Evolutionary conservation across 1,140 invertebrate genomes (phyloP), one percentile per base, ranked within the genome.

Genomic region (Trachymyrmex septentrionalis): DNA sequence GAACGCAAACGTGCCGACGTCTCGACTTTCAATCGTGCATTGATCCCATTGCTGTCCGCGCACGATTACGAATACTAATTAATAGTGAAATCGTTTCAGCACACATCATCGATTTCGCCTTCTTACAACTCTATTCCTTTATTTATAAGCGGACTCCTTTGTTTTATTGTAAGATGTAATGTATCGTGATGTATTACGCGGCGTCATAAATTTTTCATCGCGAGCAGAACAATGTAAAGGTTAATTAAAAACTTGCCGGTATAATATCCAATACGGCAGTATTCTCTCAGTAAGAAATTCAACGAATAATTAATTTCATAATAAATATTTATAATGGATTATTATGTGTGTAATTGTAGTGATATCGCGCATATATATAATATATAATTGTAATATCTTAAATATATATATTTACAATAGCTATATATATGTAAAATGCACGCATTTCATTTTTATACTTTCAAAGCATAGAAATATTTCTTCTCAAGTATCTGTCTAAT

Each of bases 11-110:
- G n/a, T n/a, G n/a, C 9, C n/a, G 12, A 50, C 14, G 16, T 50
- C 38, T 44, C 38, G 38, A 73, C 55, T 82, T 59, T 73, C 80
- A 21, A 48, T 48, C 48, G 64, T n/a, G 19, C 24, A 7, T 48
- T 6, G 34, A 14, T 48, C 34, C 16, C 57, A 4, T 38, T 59
- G 21, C 27, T 19, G 27, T 59, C 44, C 19, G 38, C 67, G 80
- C 53, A 38, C 55, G 55, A 84, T 84, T 75, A 50, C n/a, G 80
- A 84, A 84, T 84, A 84, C 27, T 75, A 84, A 84, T 84, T 84
- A 84, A 84, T 19, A 71, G 69, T 84, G 80, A 75, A 84, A 84
- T 63, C 44, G 69, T 19, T 19, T 55, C 27, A 16, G 34, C 55
- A 24, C 63, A 14, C 55, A 55, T 72, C 66, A 72, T 9, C 48